Percentiles rank a stretch among this genome's conserved stretches.
Conservation (phyloP, 2,888 invertebrate genomes). For the Psylliodes chrysocephalus region DNA sequence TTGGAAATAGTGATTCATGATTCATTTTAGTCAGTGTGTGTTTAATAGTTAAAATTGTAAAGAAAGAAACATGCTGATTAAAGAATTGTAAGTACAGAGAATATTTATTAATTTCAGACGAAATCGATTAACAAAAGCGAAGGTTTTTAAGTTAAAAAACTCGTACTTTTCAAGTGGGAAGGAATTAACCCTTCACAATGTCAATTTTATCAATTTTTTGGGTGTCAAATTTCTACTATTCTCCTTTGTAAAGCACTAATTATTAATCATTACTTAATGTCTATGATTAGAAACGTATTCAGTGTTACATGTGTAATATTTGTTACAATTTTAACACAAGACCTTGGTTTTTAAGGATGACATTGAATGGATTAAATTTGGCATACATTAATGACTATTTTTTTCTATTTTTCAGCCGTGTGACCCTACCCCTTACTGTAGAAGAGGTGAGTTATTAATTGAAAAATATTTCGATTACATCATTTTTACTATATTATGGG, state of each 20-base stretch:
- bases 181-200: conserved; percentile 37
- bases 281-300: conserved; percentile 8
- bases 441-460: conserved; percentile 84
- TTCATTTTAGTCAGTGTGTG: conserved; percentile 60
- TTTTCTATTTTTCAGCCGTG: conserved; percentile 80
- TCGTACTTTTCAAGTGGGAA: conserved; percentile 27
- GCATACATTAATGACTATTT: conserved; percentile 48
- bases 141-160: conserved; percentile 23
- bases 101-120: conserved; percentile 5
- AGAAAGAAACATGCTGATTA: conserved; percentile 73
- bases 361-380: conserved; percentile 46
- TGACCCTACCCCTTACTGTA: conserved; percentile 94
- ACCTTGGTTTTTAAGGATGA: conserved; percentile 40
- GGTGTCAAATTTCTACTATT: conserved; percentile 33
- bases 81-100: conserved; percentile 74
- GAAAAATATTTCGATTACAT: conserved; percentile 15
- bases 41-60: conserved; percentile 47
- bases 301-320: neutral
- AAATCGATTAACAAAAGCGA: neutral
- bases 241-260: neutral
- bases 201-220: conserved; percentile 41
- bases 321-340: conserved; percentile 21
- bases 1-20: conserved; percentile 69
- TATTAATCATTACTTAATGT: neutral
- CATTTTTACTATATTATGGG: conserved; percentile 23